Conservation (phyloP, 1,140 invertebrate species). For the Euborellia annulipes region DNA sequence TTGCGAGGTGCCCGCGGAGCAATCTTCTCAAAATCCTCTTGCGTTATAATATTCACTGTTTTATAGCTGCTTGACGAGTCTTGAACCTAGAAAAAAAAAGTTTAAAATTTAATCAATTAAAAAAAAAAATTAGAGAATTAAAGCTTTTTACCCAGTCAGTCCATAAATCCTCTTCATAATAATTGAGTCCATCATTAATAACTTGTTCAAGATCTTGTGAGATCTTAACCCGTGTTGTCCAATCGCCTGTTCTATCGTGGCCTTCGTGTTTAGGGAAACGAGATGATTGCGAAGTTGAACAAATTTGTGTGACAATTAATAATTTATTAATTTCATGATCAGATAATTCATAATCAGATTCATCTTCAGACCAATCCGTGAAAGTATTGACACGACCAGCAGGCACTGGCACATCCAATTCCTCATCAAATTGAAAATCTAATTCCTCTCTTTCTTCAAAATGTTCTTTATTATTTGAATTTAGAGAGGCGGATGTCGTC, state of each 20-base stretch:
- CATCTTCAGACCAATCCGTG: slow-evolving; percentile 52
- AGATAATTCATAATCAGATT: slow-evolving; percentile 72
- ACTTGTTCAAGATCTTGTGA: slow-evolving; percentile 82
- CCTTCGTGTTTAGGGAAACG: slow-evolving; percentile 67
- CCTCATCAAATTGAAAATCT: slow-evolving; percentile 95
- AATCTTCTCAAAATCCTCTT: slow-evolving; percentile 74
- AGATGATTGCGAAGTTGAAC: slow-evolving; percentile 23
- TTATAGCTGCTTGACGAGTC: slow-evolving; percentile 46
- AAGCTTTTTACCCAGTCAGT: slow-evolving; percentile 28
- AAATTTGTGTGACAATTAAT: slow-evolving; percentile 88
- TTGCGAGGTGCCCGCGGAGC: slow-evolving; percentile 43
- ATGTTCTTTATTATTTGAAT: slow-evolving; percentile 21
- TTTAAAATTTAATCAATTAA: background rate
- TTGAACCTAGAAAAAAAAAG: slow-evolving; percentile 22
- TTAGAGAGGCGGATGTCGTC: slow-evolving; percentile 13
- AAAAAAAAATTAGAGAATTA: background rate
- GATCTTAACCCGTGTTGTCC: slow-evolving; percentile 72
- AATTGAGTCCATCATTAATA: slow-evolving; percentile 88
- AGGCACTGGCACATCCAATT: slow-evolving; percentile 57
- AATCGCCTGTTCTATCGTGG: slow-evolving; percentile 74
- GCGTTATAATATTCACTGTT: slow-evolving; percentile 78
- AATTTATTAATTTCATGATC: slow-evolving; percentile 90
- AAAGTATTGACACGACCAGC: slow-evolving; percentile 69
- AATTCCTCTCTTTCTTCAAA: slow-evolving; percentile 64
- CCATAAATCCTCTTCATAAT: slow-evolving; percentile 89